phyloP scores from a whole-genome alignment of 2,113 vertebrate genomes.

The Sterrhoptilus dennistouni region DNA sequence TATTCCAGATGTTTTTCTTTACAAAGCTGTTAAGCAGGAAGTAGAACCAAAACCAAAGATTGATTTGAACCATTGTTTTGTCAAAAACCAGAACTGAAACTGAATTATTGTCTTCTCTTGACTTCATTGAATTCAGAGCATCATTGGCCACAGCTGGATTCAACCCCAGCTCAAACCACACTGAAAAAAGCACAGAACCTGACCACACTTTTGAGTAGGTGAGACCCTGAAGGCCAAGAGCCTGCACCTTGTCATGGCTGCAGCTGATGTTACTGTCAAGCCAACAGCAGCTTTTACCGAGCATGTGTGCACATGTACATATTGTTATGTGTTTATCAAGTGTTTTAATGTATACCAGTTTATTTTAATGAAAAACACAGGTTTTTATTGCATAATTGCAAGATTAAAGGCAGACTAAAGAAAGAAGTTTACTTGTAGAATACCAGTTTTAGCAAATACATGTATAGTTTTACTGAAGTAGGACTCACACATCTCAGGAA shows the following conservation, averaged over 20 bases:
- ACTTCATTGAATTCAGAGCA: conserved; percentile 26
- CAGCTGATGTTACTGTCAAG: background rate
- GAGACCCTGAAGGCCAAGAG: background rate
- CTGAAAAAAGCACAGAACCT: background rate
- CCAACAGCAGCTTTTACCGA: background rate
- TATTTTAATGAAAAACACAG: background rate
- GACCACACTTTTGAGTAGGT: background rate
- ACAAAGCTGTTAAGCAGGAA: conserved; percentile 49
- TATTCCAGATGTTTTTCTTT: conserved; percentile 57
- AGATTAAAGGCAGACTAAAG: background rate
- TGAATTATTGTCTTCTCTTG: conserved; percentile 43
- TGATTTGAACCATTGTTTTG: conserved; percentile 47
- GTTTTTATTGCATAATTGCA: background rate
- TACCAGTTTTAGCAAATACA: background rate
- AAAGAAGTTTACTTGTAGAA: background rate
- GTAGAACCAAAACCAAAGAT: conserved; percentile 50
- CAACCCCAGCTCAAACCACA: background rate
- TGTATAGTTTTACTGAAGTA: background rate
- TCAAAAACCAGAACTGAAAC: conserved; percentile 47
- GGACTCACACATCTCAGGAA: background rate
- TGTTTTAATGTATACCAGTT: background rate
- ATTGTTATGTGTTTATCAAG: background rate
- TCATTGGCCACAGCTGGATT: conserved; percentile 15
- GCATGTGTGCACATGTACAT: background rate
- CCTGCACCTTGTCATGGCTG: background rate